Evolutionary conservation across 2,888 invertebrate species (phyloP).

Genomic region (Fabriciana adippe): DNA sequence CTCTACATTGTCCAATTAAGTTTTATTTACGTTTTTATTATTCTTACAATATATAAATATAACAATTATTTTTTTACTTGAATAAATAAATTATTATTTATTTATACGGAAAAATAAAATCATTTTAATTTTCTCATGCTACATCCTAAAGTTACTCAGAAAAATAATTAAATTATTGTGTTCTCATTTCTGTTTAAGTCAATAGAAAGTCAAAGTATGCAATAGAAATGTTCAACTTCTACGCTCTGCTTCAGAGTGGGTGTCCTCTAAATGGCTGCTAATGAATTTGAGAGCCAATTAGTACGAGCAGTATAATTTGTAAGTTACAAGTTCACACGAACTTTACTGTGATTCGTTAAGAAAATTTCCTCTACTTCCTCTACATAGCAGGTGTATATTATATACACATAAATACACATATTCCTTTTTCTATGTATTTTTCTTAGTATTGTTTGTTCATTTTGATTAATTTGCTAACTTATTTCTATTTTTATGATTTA

Average conservation of each 20-base stretch:
- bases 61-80: not conserved
- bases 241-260: slow-evolving; percentile 10
- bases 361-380: slow-evolving; percentile 19
- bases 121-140: too few relatives aligned
- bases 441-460: not conserved
- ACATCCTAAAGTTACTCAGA: too few relatives aligned
- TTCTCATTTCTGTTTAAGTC: not conserved
- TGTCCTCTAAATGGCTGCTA: slow-evolving; percentile 37
- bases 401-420: not conserved
- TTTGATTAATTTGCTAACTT: too few relatives aligned
- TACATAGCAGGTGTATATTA: not conserved
- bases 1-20: too few relatives aligned
- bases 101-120: not conserved
- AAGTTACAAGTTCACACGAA: slow-evolving; percentile 46
- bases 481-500: too few relatives aligned
- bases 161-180: not conserved
- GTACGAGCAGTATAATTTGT: slow-evolving; percentile 54
- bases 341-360: slow-evolving; percentile 33
- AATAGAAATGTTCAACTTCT: slow-evolving; percentile 12
- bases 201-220: slow-evolving; percentile 10
- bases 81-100: too few relatives aligned
- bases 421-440: not conserved
- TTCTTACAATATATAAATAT: not conserved
- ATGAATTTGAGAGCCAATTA: slow-evolving; percentile 59
- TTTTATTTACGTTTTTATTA: too few relatives aligned